Base-by-base conservation (phyloP, 1,140 invertebrate species). In the Theocolax elegans region DNA sequence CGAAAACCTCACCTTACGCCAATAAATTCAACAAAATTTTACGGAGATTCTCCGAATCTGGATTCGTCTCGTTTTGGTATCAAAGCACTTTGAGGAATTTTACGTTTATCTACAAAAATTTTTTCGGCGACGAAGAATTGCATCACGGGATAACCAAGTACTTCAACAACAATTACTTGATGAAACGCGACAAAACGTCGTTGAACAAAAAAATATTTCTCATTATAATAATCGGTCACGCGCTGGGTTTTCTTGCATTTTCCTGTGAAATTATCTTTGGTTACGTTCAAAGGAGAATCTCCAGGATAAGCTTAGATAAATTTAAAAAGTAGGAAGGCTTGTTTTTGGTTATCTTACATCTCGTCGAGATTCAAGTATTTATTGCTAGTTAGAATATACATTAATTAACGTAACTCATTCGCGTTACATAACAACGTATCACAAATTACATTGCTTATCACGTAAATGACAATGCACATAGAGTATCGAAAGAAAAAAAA, bases 41-140 rank as follows among this genome's bases (percentile, higher is more conserved):
- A 8, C 38, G 44, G 3, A 19, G 7, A 9, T 60, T 62, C 15
- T 3, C 15, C 35, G 67, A 69, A 7, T 27, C 67, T 13, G 67
- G 67, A 6, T 12, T 62, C 1, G 2, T 44, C 12, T 1, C 13
- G 0, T 17, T 29, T 15, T 69, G 58, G 54, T 19, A 17, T 15
- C 12, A 42, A 12, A n/a, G 2, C 3, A 42, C 31, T 0, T 3
- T 67, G 6, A 19, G 8, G 3, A 60, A 67, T 25, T 67, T 59
- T 9, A 56, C 53, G 1, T 21, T 27, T 1, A 44, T 3, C 7
- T 53, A 42, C 38, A 65, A 35, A 17, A 13, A 58, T 19, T 44
- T 65, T 15, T 40, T 54, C 12, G 35, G 49, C 19, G 23, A 1
- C 23, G 49, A 54, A 3, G 19, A 29, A 7, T 6, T 54, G 3